A percentile compares a stretch with the other conserved stretches of the same genome.
Conservation (phyloP, 2,113 vertebrate species). For the Siniperca chuatsi region DNA sequence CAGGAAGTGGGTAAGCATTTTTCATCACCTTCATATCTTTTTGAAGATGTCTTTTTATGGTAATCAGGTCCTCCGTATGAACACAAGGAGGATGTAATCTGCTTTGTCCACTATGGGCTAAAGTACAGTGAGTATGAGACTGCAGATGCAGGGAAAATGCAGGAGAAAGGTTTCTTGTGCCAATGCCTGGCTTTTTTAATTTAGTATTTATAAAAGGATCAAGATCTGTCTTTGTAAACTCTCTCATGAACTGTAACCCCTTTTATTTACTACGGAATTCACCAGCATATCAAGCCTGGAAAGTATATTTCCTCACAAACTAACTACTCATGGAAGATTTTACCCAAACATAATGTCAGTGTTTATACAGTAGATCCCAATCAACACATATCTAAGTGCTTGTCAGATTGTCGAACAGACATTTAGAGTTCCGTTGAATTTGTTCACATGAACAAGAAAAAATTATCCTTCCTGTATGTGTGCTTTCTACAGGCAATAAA, state of each 20-base stretch:
- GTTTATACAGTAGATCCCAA: not conserved
- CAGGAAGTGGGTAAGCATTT: conserved; percentile 42
- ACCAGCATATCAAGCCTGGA: not conserved
- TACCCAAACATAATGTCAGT: not conserved
- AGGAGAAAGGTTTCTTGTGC: not conserved
- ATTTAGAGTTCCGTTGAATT: not conserved
- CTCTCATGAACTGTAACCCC: not conserved
- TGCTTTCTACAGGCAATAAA: not conserved
- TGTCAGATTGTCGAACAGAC: not conserved
- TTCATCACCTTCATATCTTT: conserved; percentile 21
- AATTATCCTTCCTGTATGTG: not conserved
- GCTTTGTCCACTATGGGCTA: conserved; percentile 1
- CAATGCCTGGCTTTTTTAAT: not conserved
- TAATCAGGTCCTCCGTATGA: conserved; percentile 36
- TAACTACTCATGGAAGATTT: not conserved
- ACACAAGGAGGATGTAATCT: not conserved
- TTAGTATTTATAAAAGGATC: not conserved
- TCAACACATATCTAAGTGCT: not conserved
- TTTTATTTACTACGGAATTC: not conserved
- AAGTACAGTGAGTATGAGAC: not conserved
- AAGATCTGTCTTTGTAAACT: not conserved
- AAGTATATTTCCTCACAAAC: not conserved
- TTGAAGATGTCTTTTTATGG: conserved; percentile 41
- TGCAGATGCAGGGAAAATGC: not conserved
- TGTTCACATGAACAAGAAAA: not conserved